Conservation (phyloP, 2,888 invertebrate species). For the Marasmarcha lunaedactyla region DNA sequence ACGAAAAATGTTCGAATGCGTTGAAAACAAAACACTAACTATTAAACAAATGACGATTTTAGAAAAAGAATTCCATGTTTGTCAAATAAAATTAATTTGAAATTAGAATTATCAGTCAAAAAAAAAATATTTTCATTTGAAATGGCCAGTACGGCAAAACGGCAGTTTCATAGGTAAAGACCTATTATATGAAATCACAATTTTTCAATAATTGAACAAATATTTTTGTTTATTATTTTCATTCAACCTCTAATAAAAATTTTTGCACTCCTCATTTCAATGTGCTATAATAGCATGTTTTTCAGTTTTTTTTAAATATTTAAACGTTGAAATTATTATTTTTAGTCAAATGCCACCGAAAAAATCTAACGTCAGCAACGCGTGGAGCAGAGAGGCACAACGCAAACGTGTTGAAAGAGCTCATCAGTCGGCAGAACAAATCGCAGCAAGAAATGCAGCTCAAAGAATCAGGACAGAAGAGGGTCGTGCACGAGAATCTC, state of each 20-base stretch:
- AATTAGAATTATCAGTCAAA: too few relatives aligned
- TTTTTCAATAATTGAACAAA: too few relatives aligned
- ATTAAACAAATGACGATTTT: too few relatives aligned
- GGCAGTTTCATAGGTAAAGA: too few relatives aligned
- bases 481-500: conserved; percentile 4
- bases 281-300: neutral
- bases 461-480: conserved; percentile 1
- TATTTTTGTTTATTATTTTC: neutral
- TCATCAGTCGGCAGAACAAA: neutral
- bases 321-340: neutral
- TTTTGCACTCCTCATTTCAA: neutral
- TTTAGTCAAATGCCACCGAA: conserved; percentile 2
- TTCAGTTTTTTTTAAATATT: neutral
- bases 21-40: too few relatives aligned
- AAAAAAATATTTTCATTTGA: too few relatives aligned
- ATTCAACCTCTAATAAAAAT: neutral
- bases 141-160: too few relatives aligned
- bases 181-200: too few relatives aligned
- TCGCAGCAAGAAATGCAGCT: conserved; percentile 3
- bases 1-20: too few relatives aligned
- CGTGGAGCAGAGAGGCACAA: neutral
- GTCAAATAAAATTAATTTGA: too few relatives aligned
- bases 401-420: conserved; percentile 1
- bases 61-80: too few relatives aligned
- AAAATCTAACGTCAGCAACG: conserved; percentile 2